A percentile compares a stretch with the other conserved stretches of the same genome.
phyloP scores from a whole-genome alignment of 1,140 invertebrate genomes.

The Doryteuthis pealeii region DNA sequence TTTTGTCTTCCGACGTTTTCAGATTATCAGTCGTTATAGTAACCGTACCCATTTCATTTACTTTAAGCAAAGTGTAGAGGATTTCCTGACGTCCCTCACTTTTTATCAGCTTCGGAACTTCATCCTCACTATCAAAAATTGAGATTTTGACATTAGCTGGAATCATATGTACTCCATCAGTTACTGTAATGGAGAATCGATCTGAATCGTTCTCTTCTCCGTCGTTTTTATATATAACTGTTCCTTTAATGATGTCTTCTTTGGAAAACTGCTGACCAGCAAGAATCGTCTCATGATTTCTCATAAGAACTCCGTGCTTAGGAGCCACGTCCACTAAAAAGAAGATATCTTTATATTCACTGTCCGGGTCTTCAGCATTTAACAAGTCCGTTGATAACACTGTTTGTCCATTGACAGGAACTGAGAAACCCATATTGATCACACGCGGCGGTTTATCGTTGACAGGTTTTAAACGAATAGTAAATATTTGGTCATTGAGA shows the following conservation, averaged over 20 bases:
- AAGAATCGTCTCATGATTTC: conserved; percentile 30
- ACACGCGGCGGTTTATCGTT: conserved; percentile 59
- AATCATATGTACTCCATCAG: conserved; percentile 59
- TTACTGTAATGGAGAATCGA: conserved; percentile 52
- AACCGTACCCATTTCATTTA: conserved; percentile 45
- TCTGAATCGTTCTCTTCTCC: conserved; percentile 53
- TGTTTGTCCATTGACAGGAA: conserved; percentile 52
- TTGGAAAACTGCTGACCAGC: conserved; percentile 51
- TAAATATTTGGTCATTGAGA: conserved; percentile 52
- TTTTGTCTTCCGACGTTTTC: conserved; percentile 47
- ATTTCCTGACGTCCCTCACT: conserved; percentile 32
- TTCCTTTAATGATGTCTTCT: conserved; percentile 46
- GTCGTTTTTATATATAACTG: conserved; percentile 52
- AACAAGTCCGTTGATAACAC: conserved; percentile 49
- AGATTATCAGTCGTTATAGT: conserved; percentile 45
- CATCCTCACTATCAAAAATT: conserved; percentile 53
- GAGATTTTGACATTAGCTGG: conserved; percentile 51
- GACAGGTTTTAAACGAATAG: conserved; percentile 54
- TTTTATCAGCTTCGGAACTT: conserved; percentile 45
- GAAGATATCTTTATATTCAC: conserved; percentile 40
- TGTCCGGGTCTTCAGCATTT: conserved; percentile 57
- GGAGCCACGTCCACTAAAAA: conserved; percentile 48
- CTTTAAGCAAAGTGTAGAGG: conserved; percentile 39
- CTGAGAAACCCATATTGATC: conserved; percentile 46
- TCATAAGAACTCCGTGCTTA: conserved; percentile 45